Evolutionary conservation across 2,888 invertebrate genomes (phyloP).

Genomic region (Dendrolimus houi): DNA sequence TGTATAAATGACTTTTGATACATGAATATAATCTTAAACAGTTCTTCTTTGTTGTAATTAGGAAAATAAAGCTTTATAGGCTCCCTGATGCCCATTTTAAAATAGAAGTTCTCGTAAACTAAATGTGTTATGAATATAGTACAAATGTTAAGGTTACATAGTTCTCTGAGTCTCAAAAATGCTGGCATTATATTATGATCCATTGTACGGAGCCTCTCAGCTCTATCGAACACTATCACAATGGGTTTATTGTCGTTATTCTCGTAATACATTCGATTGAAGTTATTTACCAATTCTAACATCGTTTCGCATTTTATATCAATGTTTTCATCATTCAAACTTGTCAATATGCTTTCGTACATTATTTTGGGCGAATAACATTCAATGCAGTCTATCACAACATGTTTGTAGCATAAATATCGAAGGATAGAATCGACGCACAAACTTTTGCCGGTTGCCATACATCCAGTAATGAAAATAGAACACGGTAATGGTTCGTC

Average conservation of each 20-base stretch:
- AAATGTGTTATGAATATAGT: constrained; percentile 87
- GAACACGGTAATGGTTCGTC: constrained; percentile 81
- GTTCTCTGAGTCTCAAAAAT: constrained; percentile 84
- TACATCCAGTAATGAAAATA: constrained; percentile 88
- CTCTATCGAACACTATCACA: constrained; percentile 86
- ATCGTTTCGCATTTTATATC: constrained; percentile 80
- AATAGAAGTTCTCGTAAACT: constrained; percentile 86
- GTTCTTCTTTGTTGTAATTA: constrained; percentile 87
- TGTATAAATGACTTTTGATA: constrained; percentile 46
- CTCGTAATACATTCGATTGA: constrained; percentile 47
- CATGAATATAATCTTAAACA: constrained; percentile 63
- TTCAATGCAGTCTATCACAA: constrained; percentile 87
- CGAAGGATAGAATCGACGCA: constrained; percentile 78
- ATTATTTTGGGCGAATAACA: constrained; percentile 86
- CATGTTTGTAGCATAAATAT: constrained; percentile 75
- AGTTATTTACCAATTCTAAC: constrained; percentile 77
- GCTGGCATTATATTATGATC: constrained; percentile 84
- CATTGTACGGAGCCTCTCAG: constrained; percentile 85
- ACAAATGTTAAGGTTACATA: constrained; percentile 82
- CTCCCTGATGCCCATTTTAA: constrained; percentile 81
- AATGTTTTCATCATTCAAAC: constrained; percentile 58
- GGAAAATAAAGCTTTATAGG: constrained; percentile 86
- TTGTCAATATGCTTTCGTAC: constrained; percentile 83
- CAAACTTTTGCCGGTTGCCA: constrained; percentile 89
- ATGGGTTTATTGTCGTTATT: constrained; percentile 56